Conservation (phyloP, 2,888 invertebrate genomes). For the Cryptus armator region DNA sequence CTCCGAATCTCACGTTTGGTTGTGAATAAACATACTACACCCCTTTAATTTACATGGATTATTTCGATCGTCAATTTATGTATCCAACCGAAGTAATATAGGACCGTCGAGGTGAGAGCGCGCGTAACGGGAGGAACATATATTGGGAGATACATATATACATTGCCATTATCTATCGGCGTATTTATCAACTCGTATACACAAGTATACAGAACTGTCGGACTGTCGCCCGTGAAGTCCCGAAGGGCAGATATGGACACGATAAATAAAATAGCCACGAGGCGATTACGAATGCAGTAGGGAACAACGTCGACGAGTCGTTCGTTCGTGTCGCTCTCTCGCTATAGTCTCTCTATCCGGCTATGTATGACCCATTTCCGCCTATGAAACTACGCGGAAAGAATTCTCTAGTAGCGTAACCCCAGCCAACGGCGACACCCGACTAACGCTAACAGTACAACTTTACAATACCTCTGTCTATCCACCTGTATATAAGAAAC, state of each 20-base stretch:
- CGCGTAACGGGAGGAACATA: not conserved
- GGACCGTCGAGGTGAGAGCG: not conserved
- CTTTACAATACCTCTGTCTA: not conserved
- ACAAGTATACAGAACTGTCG: constrained; percentile 41
- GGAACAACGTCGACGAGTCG: constrained; percentile 23
- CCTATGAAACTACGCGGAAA: constrained; percentile 63
- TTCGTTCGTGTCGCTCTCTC: not conserved
- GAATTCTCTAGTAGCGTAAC: constrained; percentile 50
- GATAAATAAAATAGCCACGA: constrained; percentile 78
- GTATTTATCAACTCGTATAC: not conserved
- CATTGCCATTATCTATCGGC: constrained; percentile 7
- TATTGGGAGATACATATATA: not conserved
- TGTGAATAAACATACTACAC: too few species aligned
- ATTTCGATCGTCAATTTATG: constrained; percentile 15
- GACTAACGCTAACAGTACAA: not conserved
- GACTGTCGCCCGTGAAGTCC: constrained; percentile 77
- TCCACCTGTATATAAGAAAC: not conserved
- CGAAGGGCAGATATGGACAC: constrained; percentile 79
- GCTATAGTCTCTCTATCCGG: constrained; percentile 4
- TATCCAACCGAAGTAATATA: not conserved
- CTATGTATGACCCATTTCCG: constrained; percentile 67
- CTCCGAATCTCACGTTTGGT: too few species aligned
- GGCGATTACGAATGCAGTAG: constrained; percentile 73
- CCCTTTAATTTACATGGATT: not conserved
- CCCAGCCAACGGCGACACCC: not conserved